Evolutionary conservation across 2,113 vertebrate species (phyloP).

Genomic region (Lepisosteus osseus): DNA sequence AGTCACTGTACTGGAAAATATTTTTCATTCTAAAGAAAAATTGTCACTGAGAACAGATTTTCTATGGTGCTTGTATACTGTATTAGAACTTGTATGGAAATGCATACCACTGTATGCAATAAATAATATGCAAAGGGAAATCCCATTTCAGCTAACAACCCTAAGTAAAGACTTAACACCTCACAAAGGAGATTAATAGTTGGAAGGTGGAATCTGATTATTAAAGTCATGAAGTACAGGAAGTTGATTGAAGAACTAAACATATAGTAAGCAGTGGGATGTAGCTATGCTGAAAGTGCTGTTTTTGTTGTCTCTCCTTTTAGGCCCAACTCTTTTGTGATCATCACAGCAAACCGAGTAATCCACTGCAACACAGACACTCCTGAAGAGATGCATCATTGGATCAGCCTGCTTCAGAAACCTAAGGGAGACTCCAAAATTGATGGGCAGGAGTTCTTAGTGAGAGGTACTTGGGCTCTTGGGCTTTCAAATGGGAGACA

Average conservation of each 20-base stretch:
- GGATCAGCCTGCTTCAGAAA: slow-evolving; percentile 90
- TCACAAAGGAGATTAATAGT: not conserved
- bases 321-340: slow-evolving; percentile 91
- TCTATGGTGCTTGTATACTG: too few species aligned
- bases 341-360: slow-evolving; percentile 88
- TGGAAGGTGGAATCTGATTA: too few species aligned
- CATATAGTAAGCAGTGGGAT: not conserved
- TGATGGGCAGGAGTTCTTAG: slow-evolving; percentile 86
- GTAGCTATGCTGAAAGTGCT: not conserved
- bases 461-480: slow-evolving; percentile 66
- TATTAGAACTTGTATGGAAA: too few species aligned
- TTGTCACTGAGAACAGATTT: too few species aligned
- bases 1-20: too few species aligned
- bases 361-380: slow-evolving; percentile 90
- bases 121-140: not conserved
- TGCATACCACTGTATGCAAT: not conserved
- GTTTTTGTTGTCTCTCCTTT: not conserved
- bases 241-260: too few species aligned
- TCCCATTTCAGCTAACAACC: not conserved
- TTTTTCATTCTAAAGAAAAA: too few species aligned
- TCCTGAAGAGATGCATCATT: slow-evolving; percentile 92
- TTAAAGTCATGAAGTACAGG: too few species aligned
- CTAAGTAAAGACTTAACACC: too few species aligned
- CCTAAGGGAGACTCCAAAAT: slow-evolving; percentile 84
- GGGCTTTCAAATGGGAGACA: not conserved